Evolutionary conservation across 2,797 vertebrate genomes (phyloP), one percentile per base, ranked within the genome.

Genomic region (Dipus sagitta): DNA sequence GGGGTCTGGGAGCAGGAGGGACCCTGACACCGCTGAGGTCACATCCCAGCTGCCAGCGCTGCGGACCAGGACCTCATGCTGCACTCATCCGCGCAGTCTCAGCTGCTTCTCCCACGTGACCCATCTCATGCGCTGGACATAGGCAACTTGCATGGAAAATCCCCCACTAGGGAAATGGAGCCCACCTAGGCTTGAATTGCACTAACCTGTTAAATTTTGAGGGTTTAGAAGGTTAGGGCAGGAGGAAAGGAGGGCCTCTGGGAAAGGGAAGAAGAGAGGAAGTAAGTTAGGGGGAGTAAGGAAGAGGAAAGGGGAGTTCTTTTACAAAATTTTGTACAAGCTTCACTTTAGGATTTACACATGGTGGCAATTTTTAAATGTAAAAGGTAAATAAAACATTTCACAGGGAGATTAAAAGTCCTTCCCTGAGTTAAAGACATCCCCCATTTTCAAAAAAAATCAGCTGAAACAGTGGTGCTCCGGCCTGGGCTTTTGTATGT

Each of bases 321-420:
- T 47, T 90, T 26, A 70, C n/a, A 34, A 21, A 60, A 38, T 83
- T 91, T 34, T 78, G 77, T 76, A 64, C 1, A 70, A 76, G 52
- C 84, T 94, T 92, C 84, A 70, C 70, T 68, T 71, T 87, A 71
- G 85, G 15, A 32, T 85, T 93, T 72, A 84, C 1, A 58, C 13
- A 58, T 58, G 3, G 13, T 58, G 54, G 62, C 75, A n/a, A 42
- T 34, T 68, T 88, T 96, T 58, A 88, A 93, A 68, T 72, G 68
- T 20, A 79, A 84, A 90, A 75, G 60, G 21, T 58, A 77, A 94
- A 92, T 34, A 24, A 64, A 77, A 77, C 28, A 79, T 65, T 74
- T 52, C 76, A 62, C 6, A 72, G 32, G 38, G 80, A 92, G 78
- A 85, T 68, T 52, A 13, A 80, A 92, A 70, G 28, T 23, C 60